Conservation (phyloP, 2,888 invertebrate genomes). For the Ditula angustiorana region DNA sequence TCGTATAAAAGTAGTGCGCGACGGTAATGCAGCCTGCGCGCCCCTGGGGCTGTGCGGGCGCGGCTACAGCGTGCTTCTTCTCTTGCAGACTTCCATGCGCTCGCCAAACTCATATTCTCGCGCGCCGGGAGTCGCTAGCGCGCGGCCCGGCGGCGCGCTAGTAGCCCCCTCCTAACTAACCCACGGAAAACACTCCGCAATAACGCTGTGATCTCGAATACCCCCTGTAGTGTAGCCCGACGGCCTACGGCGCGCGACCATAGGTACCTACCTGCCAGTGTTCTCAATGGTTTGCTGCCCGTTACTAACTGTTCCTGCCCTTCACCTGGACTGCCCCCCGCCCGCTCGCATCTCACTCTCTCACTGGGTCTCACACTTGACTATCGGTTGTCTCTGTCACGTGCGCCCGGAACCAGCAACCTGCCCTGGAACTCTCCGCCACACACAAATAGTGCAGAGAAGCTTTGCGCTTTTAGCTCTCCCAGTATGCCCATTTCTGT, state of each 20-base stretch:
- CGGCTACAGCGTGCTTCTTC: conserved; percentile 74
- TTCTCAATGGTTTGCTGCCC: conserved; percentile 84
- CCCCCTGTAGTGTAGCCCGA: conserved; percentile 68
- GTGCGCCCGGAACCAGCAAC: conserved; percentile 6
- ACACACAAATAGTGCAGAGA: background rate
- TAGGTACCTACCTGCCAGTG: conserved; percentile 79
- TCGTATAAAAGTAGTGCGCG: background rate
- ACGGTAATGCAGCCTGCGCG: background rate
- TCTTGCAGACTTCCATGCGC: conserved; percentile 92
- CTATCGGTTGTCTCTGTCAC: conserved; percentile 10
- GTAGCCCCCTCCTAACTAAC: conserved; percentile 71
- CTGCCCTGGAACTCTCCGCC: background rate
- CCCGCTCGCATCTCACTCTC: conserved; percentile 39
- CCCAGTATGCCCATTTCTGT: background rate
- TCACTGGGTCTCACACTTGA: conserved; percentile 23
- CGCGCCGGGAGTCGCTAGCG: conserved; percentile 85
- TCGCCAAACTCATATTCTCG: conserved; percentile 90
- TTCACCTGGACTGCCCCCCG: conserved; percentile 57
- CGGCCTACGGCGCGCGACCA: conserved; percentile 54
- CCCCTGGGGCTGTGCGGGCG: conserved; percentile 58
- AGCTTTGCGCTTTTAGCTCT: background rate
- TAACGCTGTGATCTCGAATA: conserved; percentile 78
- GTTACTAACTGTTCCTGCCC: conserved; percentile 76
- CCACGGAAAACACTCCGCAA: conserved; percentile 73
- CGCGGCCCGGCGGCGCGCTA: conserved; percentile 67